These are phyloP conservation scores for Leptothorax acervorum DNA, from an alignment of 2,888 invertebrate genomes.

Conservation along the genomic window DNA sequence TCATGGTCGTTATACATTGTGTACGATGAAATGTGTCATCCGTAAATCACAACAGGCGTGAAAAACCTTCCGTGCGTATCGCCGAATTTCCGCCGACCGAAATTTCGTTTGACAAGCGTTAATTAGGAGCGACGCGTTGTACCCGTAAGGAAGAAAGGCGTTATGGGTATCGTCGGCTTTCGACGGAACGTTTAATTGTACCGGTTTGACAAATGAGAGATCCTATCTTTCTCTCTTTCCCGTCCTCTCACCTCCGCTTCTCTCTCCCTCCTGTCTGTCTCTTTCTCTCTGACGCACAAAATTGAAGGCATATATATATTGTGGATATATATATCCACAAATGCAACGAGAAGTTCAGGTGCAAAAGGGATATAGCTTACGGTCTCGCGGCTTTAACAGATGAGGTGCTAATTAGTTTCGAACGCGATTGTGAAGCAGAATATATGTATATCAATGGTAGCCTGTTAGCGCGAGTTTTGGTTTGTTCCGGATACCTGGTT, in stretches of 20 bases:
- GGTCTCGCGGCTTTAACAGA: slow-evolving; percentile 33
- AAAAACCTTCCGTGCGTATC: slow-evolving; percentile 29
- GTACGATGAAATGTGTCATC: background rate
- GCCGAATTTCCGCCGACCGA: slow-evolving; percentile 22
- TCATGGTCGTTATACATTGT: background rate
- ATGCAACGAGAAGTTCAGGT: background rate
- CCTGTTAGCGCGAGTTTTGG: slow-evolving; percentile 64
- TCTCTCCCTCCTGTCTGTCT: background rate
- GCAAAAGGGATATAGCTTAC: slow-evolving; percentile 22
- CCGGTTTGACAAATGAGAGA: slow-evolving; percentile 24
- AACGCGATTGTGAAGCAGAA: slow-evolving; percentile 65
- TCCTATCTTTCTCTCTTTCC: background rate
- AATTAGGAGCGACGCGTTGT: slow-evolving; percentile 32
- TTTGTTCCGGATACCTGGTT: slow-evolving; percentile 46
- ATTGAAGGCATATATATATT: background rate
- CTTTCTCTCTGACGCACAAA: background rate
- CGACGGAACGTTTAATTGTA: slow-evolving; percentile 26
- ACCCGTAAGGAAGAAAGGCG: background rate
- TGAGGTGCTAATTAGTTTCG: slow-evolving; percentile 72
- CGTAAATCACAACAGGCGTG: slow-evolving; percentile 3
- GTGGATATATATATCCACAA: no score
- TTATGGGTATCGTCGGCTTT: slow-evolving; percentile 18
- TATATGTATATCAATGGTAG: slow-evolving; percentile 65
- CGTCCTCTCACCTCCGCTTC: background rate
- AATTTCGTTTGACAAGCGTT: slow-evolving; percentile 33